Base-by-base conservation (phyloP, 2,113 vertebrate species). In the Turdus rufiventris region DNA sequence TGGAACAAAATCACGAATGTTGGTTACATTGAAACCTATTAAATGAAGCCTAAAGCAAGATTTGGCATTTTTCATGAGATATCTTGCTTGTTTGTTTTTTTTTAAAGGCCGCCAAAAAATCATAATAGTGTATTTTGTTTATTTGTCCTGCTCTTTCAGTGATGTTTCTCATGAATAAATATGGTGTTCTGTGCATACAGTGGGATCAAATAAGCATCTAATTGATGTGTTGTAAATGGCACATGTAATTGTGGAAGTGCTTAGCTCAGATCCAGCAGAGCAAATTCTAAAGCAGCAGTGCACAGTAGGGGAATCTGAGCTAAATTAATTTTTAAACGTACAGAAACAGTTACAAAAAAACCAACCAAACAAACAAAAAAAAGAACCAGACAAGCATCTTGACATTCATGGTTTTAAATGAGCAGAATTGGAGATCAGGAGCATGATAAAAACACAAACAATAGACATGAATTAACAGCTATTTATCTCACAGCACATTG, bases 231-330 rank as follows among this genome's bases (percentile, higher is more conserved):
- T 88, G 45, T 33, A 77, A 93, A 77, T 56, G 71, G 53, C 68
- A 89, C 36, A 58, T 29, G 36, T 31, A 88, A 83, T 48, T 80
- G 48, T 88, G 76, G 56, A 74, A 74, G n/a, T 73, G 79, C 78
- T 86, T 91, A 88, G 82, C 75, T 90, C 60, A 88, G 85, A 70
- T 54, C 72, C 72, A 56, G 50, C 82, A 94, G 78, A 85, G 54
- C 42, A 79, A 75, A 76, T 68, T 50, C 53, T 68, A 82, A 85
- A 94, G 77, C 71, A 70, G 73, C 61, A 87, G 60, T 29, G 75
- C 75, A 93, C 58, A 62, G 72, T 4, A 57, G 38, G 43, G 63
- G 51, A 80, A 60, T 74, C 47, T 47, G 72, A 91, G 61, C 60
- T 42, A 40, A 51, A 71, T 53, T 85, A 62, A 88, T 56, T 88